phyloP scores from a whole-genome alignment of 2,888 invertebrate genomes.

The Tetheella fluctuosa region DNA sequence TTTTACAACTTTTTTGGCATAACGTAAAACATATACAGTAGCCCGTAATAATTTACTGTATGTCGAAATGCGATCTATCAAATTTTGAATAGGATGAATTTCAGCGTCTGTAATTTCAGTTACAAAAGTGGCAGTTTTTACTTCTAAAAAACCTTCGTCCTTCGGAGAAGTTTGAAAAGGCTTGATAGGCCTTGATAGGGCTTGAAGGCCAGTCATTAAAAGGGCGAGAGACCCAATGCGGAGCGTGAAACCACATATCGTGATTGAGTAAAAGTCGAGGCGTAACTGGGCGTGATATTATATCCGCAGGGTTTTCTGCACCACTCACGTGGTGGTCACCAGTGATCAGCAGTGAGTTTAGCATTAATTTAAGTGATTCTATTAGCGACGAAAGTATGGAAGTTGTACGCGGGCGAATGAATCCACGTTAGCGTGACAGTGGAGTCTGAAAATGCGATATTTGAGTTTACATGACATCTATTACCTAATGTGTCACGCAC shows the following conservation, averaged over 20 bases:
- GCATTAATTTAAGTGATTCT: conserved; percentile 15
- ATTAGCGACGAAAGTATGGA: conserved; percentile 25
- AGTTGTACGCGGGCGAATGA: no score
- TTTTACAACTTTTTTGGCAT: no score
- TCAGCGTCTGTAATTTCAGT: neutral
- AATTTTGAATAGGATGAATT: neutral
- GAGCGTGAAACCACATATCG: conserved; percentile 15
- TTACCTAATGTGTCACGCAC: no score
- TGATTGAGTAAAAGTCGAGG: conserved; percentile 14
- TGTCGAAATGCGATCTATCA: neutral
- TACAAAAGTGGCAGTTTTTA: neutral
- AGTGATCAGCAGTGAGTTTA: conserved; percentile 14
- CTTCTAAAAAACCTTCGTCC: neutral
- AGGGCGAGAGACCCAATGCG: neutral
- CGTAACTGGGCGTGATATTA: conserved; percentile 18
- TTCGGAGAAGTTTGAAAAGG: neutral
- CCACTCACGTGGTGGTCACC: conserved; percentile 20
- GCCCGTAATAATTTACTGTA: no score
- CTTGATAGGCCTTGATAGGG: neutral
- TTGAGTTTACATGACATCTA: no score
- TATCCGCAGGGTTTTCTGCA: conserved; percentile 20
- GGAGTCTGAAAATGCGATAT: no score
- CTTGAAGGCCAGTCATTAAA: no score
- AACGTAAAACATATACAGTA: no score
- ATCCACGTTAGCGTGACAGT: neutral